phyloP scores from a whole-genome alignment of 2,797 vertebrate species.

The Novumbra hubbsi region DNA sequence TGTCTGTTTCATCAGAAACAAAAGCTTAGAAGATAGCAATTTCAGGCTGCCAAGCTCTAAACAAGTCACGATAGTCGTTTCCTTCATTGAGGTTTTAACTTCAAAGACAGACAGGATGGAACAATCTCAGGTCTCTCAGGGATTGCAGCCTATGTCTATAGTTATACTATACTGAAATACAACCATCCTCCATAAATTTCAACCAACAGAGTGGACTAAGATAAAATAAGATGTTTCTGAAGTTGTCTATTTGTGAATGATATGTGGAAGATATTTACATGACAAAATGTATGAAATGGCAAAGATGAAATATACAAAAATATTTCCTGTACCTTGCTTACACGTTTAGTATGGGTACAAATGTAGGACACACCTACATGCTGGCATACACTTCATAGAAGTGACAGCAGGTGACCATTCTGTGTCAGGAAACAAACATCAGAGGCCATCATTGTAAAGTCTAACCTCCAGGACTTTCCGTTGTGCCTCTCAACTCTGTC shows the following conservation, averaged over 20 bases:
- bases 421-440: slow-evolving; percentile 1
- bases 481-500: slow-evolving; percentile 42
- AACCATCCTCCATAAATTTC: slow-evolving; percentile 52
- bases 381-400: slow-evolving; percentile 81
- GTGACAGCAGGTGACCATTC: slow-evolving; percentile 72
- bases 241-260: slow-evolving; percentile 58
- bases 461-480: slow-evolving; percentile 33
- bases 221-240: slow-evolving; percentile 58
- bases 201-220: slow-evolving; percentile 59
- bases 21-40: slow-evolving; percentile 53
- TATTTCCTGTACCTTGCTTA: slow-evolving; percentile 76
- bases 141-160: slow-evolving; percentile 29
- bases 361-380: slow-evolving; percentile 52
- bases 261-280: slow-evolving; percentile 63
- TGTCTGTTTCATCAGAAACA: slow-evolving; percentile 30
- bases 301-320: slow-evolving; percentile 75
- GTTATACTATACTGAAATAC: slow-evolving; percentile 47
- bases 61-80: slow-evolving; percentile 51
- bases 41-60: slow-evolving; percentile 49
- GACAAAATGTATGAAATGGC: slow-evolving; percentile 72
- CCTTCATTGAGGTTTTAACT: slow-evolving; percentile 59
- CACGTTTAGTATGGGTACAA: slow-evolving; percentile 58
- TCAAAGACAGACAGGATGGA: slow-evolving; percentile 48
- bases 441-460: slow-evolving; percentile 48
- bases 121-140: slow-evolving; percentile 41